These are phyloP conservation scores for Cephus pygmeus DNA, from an alignment of 2,888 invertebrate species.

Conservation along the genomic window DNA sequence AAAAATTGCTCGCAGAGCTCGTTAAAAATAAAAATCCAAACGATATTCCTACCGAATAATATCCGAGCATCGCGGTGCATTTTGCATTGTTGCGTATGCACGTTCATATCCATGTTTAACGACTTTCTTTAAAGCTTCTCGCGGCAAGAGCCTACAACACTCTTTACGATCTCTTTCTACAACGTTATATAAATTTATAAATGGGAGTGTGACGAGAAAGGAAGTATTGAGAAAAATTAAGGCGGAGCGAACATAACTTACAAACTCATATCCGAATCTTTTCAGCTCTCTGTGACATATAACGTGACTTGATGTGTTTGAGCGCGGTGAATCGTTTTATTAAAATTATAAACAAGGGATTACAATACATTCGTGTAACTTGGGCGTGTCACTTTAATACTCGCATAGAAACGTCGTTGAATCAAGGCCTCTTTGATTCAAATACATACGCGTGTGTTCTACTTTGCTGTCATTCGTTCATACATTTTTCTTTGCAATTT, in stretches of 20 bases:
- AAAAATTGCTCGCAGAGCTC: not conserved
- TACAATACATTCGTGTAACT: conserved; percentile 50
- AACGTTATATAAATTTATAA: not conserved
- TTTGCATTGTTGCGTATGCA: not conserved
- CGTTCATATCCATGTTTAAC: not conserved
- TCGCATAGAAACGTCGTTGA: conserved; percentile 55
- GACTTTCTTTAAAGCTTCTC: not conserved
- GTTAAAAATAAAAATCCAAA: not conserved
- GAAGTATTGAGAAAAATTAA: not conserved
- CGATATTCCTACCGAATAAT: not conserved
- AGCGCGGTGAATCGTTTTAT: conserved; percentile 54
- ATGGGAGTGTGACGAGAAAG: not conserved
- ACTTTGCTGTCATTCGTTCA: conserved; percentile 13
- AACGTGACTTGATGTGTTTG: conserved; percentile 12
- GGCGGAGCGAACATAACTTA: not conserved
- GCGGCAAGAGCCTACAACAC: not conserved
- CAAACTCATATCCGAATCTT: not conserved
- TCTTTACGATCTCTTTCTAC: not conserved
- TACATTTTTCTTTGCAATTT: conserved; percentile 14
- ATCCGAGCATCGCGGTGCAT: not conserved
- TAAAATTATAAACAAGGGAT: conserved; percentile 57
- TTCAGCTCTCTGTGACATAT: not conserved
- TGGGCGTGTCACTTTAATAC: conserved; percentile 30
- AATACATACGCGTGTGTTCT: conserved; percentile 16
- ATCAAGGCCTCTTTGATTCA: conserved; percentile 57